A percentile compares a stretch with the other conserved stretches of the same genome.
phyloP scores from a whole-genome alignment of 2,888 invertebrate genomes.

The Hydrotaea cyrtoneurina region DNA sequence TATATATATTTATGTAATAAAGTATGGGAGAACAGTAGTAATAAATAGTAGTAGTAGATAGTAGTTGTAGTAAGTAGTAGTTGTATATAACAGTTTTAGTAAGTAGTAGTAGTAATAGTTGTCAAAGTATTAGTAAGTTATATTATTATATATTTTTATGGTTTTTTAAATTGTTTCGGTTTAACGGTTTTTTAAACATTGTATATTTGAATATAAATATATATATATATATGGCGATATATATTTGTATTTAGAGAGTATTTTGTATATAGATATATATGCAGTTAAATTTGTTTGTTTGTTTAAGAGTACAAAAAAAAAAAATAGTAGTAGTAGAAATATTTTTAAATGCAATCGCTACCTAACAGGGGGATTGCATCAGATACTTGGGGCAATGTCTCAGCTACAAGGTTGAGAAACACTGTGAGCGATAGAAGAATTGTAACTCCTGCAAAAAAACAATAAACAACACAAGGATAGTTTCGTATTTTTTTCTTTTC shows the following conservation, averaged over 20 bases:
- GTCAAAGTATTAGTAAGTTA: constrained; percentile 43
- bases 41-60: constrained; percentile 32
- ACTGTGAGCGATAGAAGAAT: constrained; percentile 99
- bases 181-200: constrained; percentile 74
- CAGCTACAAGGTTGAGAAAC: constrained; percentile 99
- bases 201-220: constrained; percentile 75
- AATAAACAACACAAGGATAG: constrained; percentile 76
- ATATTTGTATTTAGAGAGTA: constrained; percentile 1
- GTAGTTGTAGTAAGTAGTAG: constrained; percentile 42
- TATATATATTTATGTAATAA: constrained; percentile 48
- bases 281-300: constrained; percentile 27
- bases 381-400: constrained; percentile 99
- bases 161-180: background rate
- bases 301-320: constrained; percentile 7
- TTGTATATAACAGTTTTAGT: too few species aligned
- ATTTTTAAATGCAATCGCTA: constrained; percentile 84
- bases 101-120: constrained; percentile 36
- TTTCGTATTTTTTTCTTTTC: constrained; percentile 20
- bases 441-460: constrained; percentile 95
- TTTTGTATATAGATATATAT: constrained; percentile 29
- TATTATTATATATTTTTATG: constrained; percentile 13
- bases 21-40: constrained; percentile 38
- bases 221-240: constrained; percentile 16
- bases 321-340: constrained; percentile 5
- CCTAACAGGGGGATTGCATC: constrained; percentile 99